These are phyloP conservation scores for Pelecanus crispus DNA, from an alignment of 2,113 vertebrate species.

Conservation along the genomic window DNA sequence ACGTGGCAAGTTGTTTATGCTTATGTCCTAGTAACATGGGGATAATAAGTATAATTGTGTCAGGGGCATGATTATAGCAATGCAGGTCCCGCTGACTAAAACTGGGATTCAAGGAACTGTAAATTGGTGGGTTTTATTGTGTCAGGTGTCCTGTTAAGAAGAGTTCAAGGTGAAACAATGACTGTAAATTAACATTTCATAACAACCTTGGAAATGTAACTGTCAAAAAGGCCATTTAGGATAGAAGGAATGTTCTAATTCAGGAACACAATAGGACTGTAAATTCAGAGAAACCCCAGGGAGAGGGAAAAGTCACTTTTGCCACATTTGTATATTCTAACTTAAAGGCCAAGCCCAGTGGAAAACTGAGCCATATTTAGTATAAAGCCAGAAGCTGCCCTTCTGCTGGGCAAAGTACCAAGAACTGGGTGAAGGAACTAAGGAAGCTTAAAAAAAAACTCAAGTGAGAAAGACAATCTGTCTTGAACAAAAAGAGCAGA, in stretches of 20 bases:
- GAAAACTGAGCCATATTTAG: not conserved
- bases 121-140: not conserved
- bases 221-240: not conserved
- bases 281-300: not conserved
- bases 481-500: constrained; percentile 6
- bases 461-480: not conserved
- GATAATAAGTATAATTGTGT: not conserved
- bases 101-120: not conserved
- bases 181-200: not conserved
- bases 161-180: not conserved
- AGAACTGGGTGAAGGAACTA: not conserved
- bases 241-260: not conserved
- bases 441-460: not conserved
- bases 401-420: not conserved
- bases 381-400: not conserved
- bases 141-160: not conserved
- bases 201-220: not conserved
- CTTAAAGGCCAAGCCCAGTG: not conserved
- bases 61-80: not conserved
- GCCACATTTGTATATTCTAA: not conserved
- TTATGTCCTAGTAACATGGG: not conserved
- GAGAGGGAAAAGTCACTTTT: not conserved
- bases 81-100: not conserved
- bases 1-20: not conserved
- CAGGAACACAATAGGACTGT: not conserved